Evolutionary conservation across 2,113 vertebrate genomes (phyloP).

Genomic region (Uria lomvia): DNA sequence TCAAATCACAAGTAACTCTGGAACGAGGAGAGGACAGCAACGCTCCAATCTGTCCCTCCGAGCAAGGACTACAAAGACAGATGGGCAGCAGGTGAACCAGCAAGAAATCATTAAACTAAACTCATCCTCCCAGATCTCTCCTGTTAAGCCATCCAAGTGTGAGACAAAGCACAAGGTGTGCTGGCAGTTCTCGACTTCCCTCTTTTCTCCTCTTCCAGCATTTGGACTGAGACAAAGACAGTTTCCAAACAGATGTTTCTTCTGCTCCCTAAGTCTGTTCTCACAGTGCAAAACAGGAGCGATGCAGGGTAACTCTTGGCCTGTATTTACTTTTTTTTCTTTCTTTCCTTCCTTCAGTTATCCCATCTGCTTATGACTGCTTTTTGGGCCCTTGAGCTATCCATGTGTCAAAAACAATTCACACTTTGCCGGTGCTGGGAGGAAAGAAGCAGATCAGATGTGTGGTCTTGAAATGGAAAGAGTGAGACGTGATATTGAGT

Average conservation of each 20-base stretch:
- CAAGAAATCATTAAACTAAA: conserved; percentile 59
- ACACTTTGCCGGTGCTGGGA: background rate
- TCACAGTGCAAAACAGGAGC: background rate
- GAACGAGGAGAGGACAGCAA: conserved; percentile 20
- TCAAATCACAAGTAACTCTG: background rate
- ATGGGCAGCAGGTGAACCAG: conserved; percentile 64
- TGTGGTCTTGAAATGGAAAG: background rate
- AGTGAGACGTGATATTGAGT: background rate
- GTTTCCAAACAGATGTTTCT: conserved; percentile 24
- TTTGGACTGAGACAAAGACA: background rate
- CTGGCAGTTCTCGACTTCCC: background rate
- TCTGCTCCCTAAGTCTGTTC: background rate
- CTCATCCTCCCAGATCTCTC: conserved; percentile 33
- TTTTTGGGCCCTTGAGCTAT: background rate
- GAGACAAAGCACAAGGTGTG: conserved; percentile 28
- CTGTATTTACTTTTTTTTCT: background rate
- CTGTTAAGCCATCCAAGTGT: conserved; percentile 26
- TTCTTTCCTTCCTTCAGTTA: background rate
- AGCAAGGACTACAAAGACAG: conserved; percentile 58
- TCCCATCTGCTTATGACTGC: background rate
- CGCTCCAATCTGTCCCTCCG: conserved; percentile 9
- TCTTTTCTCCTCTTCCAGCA: background rate
- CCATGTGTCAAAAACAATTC: conserved; percentile 15
- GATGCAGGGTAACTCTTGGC: background rate
- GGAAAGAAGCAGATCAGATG: background rate